Conservation (phyloP, 2,888 invertebrate genomes). For the Agrochola macilenta region DNA sequence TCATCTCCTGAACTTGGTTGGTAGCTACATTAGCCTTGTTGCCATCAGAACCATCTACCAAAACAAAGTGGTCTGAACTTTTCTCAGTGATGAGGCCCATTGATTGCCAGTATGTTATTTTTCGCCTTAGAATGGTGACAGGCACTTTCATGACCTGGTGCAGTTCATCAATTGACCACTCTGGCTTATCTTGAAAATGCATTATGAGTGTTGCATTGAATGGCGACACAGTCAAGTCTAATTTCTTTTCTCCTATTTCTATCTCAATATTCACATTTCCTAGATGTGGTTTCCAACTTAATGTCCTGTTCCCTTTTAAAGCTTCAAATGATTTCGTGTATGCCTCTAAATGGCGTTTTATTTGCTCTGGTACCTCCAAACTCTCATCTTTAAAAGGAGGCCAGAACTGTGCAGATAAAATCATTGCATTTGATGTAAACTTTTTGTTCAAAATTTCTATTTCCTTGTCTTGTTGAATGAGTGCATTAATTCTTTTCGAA, state of each 20-base stretch:
- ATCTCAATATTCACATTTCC: slow-evolving; percentile 97
- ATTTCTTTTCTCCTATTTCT: slow-evolving; percentile 95
- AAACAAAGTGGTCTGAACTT: slow-evolving; percentile 93
- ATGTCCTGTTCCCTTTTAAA: slow-evolving; percentile 97
- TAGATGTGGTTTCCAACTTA: slow-evolving; percentile 98
- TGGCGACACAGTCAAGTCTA: slow-evolving; percentile 96
- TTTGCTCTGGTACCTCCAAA: slow-evolving; percentile 95
- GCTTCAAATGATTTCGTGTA: slow-evolving; percentile 98
- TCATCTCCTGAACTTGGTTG: slow-evolving; percentile 91
- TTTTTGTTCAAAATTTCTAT: slow-evolving; percentile 82
- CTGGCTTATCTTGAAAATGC: slow-evolving; percentile 96
- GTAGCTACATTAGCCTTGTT: slow-evolving; percentile 89
- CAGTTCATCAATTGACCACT: slow-evolving; percentile 97
- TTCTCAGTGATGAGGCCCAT: slow-evolving; percentile 96
- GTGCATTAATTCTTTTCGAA: slow-evolving; percentile 97
- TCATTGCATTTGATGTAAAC: slow-evolving; percentile 92
- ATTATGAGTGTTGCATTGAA: slow-evolving; percentile 98
- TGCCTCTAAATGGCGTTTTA: slow-evolving; percentile 95
- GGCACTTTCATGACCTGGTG: slow-evolving; percentile 97
- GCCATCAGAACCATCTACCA: slow-evolving; percentile 92
- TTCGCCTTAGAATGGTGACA: slow-evolving; percentile 95
- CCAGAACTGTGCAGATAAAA: slow-evolving; percentile 99
- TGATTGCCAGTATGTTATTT: slow-evolving; percentile 98
- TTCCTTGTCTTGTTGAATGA: slow-evolving; percentile 94
- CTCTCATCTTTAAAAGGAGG: slow-evolving; percentile 98